Evolutionary conservation across 2,888 invertebrate genomes (phyloP), one percentile per base, ranked within the genome.

Genomic region (Bellardia bayeri): DNA sequence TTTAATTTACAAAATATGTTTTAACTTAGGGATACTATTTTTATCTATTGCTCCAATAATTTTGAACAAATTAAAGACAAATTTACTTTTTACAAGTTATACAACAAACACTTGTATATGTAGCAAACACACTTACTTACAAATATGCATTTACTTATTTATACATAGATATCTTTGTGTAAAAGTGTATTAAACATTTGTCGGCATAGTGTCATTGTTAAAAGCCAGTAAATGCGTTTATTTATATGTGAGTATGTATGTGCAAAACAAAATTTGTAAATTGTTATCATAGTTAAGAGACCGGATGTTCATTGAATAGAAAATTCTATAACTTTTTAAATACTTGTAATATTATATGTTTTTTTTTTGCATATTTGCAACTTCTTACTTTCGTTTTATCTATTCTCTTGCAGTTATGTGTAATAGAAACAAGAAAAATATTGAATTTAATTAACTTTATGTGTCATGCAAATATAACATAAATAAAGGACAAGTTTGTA

Each of bases 391-490:
- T 23, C 42, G 8, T 33, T 56, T 58, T 66, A 75, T 68, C 58
- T n/a, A 58, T n/a, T 64, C 33, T 56, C 14, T 42, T 42, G 1
- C 13, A 9, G 3, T 58, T 51, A 3, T 71, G 30, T 64, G 63
- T 14, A 42, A 16, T 42, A 71, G 81, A 76, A 83, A 82, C 71
- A 82, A 63, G 76, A 87, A 87, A 81, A 87, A 85, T 79, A 87
- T 82, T 85, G 78, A 87, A 87, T 87, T 87, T 87, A 87, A 87
- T 87, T 87, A 85, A 87, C 85, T 87, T 87, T 82, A 85, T 79
- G 79, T 87, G 85, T 82, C 79, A 87, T 75, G 75, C 75, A 85
- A 82, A 85, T 78, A 16, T 33, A 79, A 74, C 37, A 82, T 78
- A 78, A 85, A 85, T 82, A 78, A 71, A 76, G 54, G 23, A 63